Base-by-base conservation (phyloP, 2,888 invertebrate genomes). In the Myathropa florea region DNA sequence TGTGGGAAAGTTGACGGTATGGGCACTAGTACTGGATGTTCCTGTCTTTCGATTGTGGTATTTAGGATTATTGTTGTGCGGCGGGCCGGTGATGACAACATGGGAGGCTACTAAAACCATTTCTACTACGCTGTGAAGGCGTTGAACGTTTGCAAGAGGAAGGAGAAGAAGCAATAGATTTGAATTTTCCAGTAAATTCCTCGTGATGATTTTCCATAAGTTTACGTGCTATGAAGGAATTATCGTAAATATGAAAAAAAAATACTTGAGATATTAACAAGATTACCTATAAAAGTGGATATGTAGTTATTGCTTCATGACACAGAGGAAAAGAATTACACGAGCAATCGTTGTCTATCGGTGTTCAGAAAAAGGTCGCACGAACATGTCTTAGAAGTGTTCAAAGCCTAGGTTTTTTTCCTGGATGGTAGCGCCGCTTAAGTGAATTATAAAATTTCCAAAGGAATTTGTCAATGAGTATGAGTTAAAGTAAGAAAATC, bases 11-110 rank as follows among this genome's bases (percentile, higher is more conserved):
- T 33, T 33, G 6, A 33, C 33, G 33, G 33, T 33, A 33, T 23
- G 18, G 24, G 14, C 9, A 26, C 55, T 30, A 23, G 61, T 14
- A 68, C 28, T 61, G n/a, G 63, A n/a, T 14, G 39, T 71, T 60
- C 21, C 46, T 33, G 10, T 28, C 12, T 57, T 36, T 33, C 68
- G 26, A 59, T 33, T 68, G n/a, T 28, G 30, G 68, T 72, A 67
- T 67, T 72, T 67, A 63, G 53, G 36, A 36, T 72, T 63, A 72
- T 26, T 75, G 26, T 72, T 60, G 26, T 53, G 26, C 36, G 28
- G 23, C n/a, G 24, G n/a, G 67, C 39, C 39, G 68, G 75, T 23
- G 63, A 33, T 24, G 36, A 24, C 53, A 23, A 36, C 61, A 21
- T 4, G n/a, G n/a, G 55, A 46, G 4, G 28, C 21, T 75, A 23